Evolutionary conservation across 1,140 invertebrate genomes (phyloP).

Genomic region (Drosophila ogumai): DNA sequence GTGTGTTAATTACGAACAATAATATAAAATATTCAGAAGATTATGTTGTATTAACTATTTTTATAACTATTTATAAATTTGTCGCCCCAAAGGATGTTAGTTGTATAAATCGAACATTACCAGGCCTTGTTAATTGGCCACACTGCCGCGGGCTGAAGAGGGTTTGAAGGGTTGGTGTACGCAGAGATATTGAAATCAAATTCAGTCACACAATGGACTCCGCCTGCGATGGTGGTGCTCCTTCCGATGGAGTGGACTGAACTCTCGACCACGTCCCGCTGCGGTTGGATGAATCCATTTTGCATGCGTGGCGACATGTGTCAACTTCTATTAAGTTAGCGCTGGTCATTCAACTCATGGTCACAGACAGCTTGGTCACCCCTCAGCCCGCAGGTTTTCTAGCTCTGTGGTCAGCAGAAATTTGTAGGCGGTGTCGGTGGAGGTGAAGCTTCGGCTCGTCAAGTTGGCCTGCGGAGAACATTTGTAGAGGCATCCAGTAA

Average conservation of each 20-base stretch:
- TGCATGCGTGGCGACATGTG: slow-evolving; percentile 81
- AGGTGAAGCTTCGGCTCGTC: slow-evolving; percentile 21
- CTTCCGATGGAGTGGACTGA: slow-evolving; percentile 14
- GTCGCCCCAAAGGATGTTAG: slow-evolving; percentile 1
- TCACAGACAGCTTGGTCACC: slow-evolving; percentile 21
- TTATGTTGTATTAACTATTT: background rate
- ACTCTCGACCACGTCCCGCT: slow-evolving; percentile 35
- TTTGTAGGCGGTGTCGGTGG: slow-evolving; percentile 19
- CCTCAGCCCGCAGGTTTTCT: slow-evolving; percentile 1
- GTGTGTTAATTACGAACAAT: background rate
- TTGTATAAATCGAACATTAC: slow-evolving; percentile 32
- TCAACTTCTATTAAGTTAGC: slow-evolving; percentile 81
- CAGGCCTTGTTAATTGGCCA: slow-evolving; percentile 64
- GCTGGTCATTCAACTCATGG: slow-evolving; percentile 75
- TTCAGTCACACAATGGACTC: slow-evolving; percentile 40
- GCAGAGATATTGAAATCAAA: slow-evolving; percentile 68
- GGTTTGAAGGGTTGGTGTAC: background rate
- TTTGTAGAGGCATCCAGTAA: slow-evolving; percentile 7
- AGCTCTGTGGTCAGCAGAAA: slow-evolving; percentile 46
- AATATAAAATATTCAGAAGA: background rate
- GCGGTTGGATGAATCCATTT: slow-evolving; percentile 78
- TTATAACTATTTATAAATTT: no score
- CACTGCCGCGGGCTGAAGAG: slow-evolving; percentile 22
- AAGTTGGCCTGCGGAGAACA: background rate
- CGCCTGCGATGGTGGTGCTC: slow-evolving; percentile 1